Conservation (phyloP, 35 echinoderm and acorn worm species). For the Ophiothrix spiculata region DNA sequence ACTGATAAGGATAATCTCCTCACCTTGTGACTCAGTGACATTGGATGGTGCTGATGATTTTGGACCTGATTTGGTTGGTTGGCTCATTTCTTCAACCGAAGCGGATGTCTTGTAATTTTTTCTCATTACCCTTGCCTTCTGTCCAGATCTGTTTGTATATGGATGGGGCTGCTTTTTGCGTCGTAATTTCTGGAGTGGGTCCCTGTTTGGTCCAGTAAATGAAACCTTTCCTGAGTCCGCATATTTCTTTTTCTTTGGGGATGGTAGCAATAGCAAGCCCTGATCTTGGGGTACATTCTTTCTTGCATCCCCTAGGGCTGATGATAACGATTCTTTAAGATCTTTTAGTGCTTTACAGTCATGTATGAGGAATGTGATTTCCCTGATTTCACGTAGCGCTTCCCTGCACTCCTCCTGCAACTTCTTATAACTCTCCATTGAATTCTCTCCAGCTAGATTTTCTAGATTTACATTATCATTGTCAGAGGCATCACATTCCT, state of each 20-base stretch:
- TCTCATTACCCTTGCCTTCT: neutral
- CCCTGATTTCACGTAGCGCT: neutral
- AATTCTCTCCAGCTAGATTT: neutral
- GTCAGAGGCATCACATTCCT: neutral
- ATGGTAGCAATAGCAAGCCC: too few species aligned
- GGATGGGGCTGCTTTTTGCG: neutral
- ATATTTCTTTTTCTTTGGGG: neutral
- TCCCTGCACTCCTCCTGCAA: neutral
- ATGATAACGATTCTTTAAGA: neutral
- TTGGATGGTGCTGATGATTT: too few species aligned
- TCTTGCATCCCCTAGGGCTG: neutral
- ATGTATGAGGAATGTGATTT: neutral
- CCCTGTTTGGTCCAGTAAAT: neutral
- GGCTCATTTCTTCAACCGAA: neutral
- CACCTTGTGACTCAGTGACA: too few species aligned
- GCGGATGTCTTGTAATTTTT: neutral
- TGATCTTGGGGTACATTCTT: too few species aligned
- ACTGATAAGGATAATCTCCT: too few species aligned
- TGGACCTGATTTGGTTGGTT: too few species aligned
- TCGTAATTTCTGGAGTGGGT: neutral
- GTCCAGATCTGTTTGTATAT: neutral
- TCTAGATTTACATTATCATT: neutral
- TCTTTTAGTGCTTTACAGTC: neutral
- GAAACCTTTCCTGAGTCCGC: neutral
- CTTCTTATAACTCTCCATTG: neutral